Evolutionary conservation across 2,113 vertebrate species (phyloP).

Genomic region (Hippocampus mohnikei): DNA sequence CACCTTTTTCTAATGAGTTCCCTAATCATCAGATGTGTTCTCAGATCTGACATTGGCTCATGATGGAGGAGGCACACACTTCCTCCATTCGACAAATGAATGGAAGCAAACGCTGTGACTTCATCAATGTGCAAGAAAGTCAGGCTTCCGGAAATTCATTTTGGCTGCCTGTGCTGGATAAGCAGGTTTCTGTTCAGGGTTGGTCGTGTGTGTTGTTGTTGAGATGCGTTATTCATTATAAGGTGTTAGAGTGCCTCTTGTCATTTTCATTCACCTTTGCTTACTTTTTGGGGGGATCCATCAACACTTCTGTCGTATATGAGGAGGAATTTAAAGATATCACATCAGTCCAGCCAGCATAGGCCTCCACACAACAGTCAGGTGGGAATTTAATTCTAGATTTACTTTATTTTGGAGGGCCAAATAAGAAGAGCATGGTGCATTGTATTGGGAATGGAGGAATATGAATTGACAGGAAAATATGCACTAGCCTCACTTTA

Average conservation of each 20-base stretch:
- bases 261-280: constrained; percentile 56
- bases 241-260: constrained; percentile 67
- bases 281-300: constrained; percentile 60
- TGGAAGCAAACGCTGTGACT: constrained; percentile 32
- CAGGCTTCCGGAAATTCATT: constrained; percentile 70
- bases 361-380: constrained; percentile 26
- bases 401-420: neutral
- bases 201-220: constrained; percentile 36
- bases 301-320: constrained; percentile 65
- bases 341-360: constrained; percentile 43
- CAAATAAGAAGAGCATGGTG: neutral
- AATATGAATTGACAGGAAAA: constrained; percentile 4
- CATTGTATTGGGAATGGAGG: neutral
- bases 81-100: constrained; percentile 25
- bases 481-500: constrained; percentile 8
- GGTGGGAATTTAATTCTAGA: constrained; percentile 44
- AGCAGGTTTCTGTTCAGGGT: constrained; percentile 63
- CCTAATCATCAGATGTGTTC: constrained; percentile 60
- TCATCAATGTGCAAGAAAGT: constrained; percentile 68
- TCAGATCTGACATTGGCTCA: constrained; percentile 53
- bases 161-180: constrained; percentile 53
- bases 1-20: constrained; percentile 80
- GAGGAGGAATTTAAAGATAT: constrained; percentile 66
- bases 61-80: constrained; percentile 32
- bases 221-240: constrained; percentile 61